Evolutionary conservation across 2,113 vertebrate genomes (phyloP).

Genomic region (Vulpes vulpes): DNA sequence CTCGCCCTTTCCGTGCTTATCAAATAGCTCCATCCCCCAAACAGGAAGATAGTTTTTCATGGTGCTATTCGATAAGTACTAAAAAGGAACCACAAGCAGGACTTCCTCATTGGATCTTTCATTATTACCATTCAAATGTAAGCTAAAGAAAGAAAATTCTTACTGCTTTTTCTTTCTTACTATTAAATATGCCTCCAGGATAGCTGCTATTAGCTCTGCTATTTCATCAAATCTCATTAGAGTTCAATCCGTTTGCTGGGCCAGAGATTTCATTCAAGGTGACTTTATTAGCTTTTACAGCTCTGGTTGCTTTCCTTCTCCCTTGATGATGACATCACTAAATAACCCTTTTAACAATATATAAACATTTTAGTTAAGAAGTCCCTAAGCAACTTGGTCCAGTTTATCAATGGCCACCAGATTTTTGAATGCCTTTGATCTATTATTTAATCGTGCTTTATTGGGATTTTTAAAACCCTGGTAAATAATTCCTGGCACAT

Average conservation of each 20-base stretch:
- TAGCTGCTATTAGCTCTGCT: not conserved
- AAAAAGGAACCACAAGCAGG: not conserved
- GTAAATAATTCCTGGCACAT: conserved; percentile 24
- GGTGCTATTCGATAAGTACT: not conserved
- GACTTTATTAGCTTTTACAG: conserved; percentile 42
- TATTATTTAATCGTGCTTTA: not conserved
- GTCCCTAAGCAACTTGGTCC: not conserved
- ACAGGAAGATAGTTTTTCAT: not conserved
- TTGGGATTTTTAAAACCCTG: not conserved
- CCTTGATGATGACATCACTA: conserved; percentile 34
- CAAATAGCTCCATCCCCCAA: not conserved
- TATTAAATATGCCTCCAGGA: not conserved
- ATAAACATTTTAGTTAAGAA: not conserved
- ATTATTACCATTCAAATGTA: not conserved
- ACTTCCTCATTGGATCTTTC: not conserved
- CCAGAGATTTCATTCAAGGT: conserved; percentile 36
- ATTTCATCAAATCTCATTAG: not conserved
- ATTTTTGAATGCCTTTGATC: not conserved
- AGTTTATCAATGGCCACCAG: conserved; percentile 16
- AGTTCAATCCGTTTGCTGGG: not conserved
- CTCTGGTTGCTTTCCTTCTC: conserved; percentile 35
- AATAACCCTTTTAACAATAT: conserved; percentile 45
- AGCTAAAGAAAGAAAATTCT: conserved; percentile 28
- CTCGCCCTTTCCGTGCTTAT: too few relatives aligned
- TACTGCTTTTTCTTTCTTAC: not conserved